Evolutionary conservation across 2,113 vertebrate genomes (phyloP).

Genomic region (Coptodon bakossiorum): DNA sequence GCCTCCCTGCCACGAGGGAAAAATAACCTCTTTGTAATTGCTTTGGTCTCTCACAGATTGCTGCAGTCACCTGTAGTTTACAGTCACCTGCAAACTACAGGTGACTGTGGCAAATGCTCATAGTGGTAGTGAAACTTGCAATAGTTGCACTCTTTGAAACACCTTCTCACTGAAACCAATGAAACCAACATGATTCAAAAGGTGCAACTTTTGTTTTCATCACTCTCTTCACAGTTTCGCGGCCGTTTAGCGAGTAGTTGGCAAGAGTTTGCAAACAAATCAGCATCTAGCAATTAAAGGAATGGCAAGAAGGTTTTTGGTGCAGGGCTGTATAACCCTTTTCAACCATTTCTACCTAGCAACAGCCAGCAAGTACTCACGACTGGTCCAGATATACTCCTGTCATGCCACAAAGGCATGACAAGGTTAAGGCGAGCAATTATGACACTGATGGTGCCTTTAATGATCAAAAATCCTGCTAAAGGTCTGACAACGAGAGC

Average conservation of each 20-base stretch:
- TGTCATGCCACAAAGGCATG: background rate
- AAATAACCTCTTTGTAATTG: background rate
- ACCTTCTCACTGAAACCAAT: background rate
- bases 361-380: background rate
- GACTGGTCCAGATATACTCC: background rate
- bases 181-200: background rate
- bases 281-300: background rate
- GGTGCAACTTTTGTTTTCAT: background rate
- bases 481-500: background rate
- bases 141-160: background rate
- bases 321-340: background rate
- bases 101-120: background rate
- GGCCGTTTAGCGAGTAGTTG: background rate
- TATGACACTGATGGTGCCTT: background rate
- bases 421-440: background rate
- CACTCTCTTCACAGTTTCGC: background rate
- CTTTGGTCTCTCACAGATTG: background rate
- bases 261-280: background rate
- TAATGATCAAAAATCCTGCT: background rate
- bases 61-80: background rate
- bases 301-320: background rate
- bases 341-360: background rate
- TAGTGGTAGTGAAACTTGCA: background rate
- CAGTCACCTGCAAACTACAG: background rate
- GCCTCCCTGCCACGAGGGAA: background rate